Conservation (phyloP, 1,140 invertebrate species). For the Drosophila repleta region DNA sequence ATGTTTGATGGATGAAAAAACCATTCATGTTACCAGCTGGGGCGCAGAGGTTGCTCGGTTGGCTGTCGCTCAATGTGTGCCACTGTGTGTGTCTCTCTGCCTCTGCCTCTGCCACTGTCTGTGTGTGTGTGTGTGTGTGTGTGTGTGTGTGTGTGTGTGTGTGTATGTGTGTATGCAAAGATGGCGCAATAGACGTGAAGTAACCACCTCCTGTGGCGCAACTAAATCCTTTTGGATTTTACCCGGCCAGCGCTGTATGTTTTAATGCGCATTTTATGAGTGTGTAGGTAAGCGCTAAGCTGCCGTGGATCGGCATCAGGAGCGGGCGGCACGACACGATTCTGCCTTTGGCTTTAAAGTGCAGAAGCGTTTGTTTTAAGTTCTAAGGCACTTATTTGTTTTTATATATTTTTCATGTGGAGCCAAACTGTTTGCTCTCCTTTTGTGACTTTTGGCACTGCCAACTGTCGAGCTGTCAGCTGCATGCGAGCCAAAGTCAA, state of each 20-base stretch:
- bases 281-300: slow-evolving; percentile 58
- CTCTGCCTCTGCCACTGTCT: slow-evolving; percentile 9
- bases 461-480: slow-evolving; percentile 33
- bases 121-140: slow-evolving; percentile 24
- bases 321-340: neutral
- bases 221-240: slow-evolving; percentile 80
- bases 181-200: slow-evolving; percentile 80
- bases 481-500: slow-evolving; percentile 48
- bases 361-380: slow-evolving; percentile 69
- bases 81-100: slow-evolving; percentile 2
- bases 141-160: slow-evolving; percentile 25
- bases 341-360: slow-evolving; percentile 60
- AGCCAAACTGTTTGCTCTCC: neutral
- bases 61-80: slow-evolving; percentile 25
- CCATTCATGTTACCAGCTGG: slow-evolving; percentile 82
- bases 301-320: slow-evolving; percentile 16
- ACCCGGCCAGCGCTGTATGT: slow-evolving; percentile 69
- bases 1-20: slow-evolving; percentile 83
- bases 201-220: slow-evolving; percentile 77
- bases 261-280: slow-evolving; percentile 82
- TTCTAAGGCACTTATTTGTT: slow-evolving; percentile 54
- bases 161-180: slow-evolving; percentile 64
- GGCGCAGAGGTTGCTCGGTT: slow-evolving; percentile 69
- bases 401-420: neutral
- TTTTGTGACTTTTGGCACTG: slow-evolving; percentile 7